Evolutionary conservation across 2,888 invertebrate genomes (phyloP).

Genomic region (Phengaris alcon): DNA sequence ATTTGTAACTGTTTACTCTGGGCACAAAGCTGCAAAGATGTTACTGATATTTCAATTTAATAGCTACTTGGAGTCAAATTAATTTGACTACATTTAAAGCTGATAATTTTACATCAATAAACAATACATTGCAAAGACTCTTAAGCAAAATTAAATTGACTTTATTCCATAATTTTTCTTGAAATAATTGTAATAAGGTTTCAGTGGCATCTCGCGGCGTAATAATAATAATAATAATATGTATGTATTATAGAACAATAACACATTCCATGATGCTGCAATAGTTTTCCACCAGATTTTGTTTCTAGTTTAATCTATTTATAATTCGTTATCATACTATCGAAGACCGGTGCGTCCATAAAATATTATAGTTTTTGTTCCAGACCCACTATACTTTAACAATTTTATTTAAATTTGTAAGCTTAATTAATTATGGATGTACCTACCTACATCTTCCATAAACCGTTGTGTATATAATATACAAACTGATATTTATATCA

Average conservation of each 20-base stretch:
- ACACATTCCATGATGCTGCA: constrained; percentile 70
- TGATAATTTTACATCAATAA: neutral
- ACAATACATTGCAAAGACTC: neutral
- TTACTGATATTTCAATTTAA: neutral
- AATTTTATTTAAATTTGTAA: constrained; percentile 1
- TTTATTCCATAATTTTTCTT: neutral
- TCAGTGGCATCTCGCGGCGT: constrained; percentile 31
- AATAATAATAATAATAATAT: constrained; percentile 44
- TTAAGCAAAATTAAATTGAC: neutral
- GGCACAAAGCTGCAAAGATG: constrained; percentile 15
- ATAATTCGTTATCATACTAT: constrained; percentile 21
- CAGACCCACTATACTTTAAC: neutral
- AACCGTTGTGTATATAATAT: constrained; percentile 30
- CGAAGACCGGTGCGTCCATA: constrained; percentile 9
- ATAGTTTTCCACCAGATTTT: constrained; percentile 58
- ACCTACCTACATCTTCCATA: neutral
- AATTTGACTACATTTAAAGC: neutral
- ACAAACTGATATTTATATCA: constrained; percentile 28
- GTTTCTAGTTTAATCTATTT: constrained; percentile 35
- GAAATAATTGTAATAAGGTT: neutral
- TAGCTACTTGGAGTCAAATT: constrained; percentile 14
- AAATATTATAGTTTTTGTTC: neutral
- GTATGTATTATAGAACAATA: constrained; percentile 40
- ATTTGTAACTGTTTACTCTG: constrained; percentile 1
- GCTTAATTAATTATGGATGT: constrained; percentile 13